Conservation (phyloP, 2,113 vertebrate genomes). For the Lamprotornis superbus region DNA sequence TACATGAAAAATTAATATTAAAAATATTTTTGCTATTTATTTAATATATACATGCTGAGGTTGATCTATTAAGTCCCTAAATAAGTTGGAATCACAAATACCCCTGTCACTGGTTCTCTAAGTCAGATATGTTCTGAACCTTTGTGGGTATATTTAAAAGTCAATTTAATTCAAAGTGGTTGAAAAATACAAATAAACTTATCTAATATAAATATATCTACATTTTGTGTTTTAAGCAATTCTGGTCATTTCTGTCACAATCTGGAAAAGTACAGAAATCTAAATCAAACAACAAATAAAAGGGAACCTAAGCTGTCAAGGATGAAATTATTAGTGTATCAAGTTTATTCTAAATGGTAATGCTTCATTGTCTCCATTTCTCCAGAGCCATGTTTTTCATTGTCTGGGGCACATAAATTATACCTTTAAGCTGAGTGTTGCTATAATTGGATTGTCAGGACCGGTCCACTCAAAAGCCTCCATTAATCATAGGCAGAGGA, state of each 20-base stretch:
- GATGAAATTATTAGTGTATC: not conserved
- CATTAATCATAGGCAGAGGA: slow-evolving; percentile 41
- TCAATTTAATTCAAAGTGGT: not conserved
- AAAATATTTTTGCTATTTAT: not conserved
- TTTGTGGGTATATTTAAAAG: not conserved
- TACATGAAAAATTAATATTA: not conserved
- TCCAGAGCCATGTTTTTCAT: slow-evolving; percentile 39
- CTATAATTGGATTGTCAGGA: slow-evolving; percentile 55
- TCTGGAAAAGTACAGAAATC: not conserved
- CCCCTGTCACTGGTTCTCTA: not conserved
- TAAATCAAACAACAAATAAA: not conserved
- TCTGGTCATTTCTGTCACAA: not conserved
- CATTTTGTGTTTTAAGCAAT: not conserved
- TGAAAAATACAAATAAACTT: not conserved
- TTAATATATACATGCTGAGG: not conserved
- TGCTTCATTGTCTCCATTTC: slow-evolving; percentile 31
- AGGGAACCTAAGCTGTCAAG: not conserved
- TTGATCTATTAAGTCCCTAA: not conserved
- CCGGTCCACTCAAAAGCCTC: slow-evolving; percentile 26
- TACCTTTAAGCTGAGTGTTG: slow-evolving; percentile 41
- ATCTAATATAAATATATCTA: not conserved
- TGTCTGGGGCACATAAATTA: slow-evolving; percentile 50
- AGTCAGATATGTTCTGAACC: not conserved
- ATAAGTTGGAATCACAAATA: not conserved
- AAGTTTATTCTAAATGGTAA: slow-evolving; percentile 9